A percentile compares a stretch with the other conserved stretches of the same genome.
Evolutionary conservation across 2,113 vertebrate species (phyloP).

Genomic region (Chunga burmeisteri): DNA sequence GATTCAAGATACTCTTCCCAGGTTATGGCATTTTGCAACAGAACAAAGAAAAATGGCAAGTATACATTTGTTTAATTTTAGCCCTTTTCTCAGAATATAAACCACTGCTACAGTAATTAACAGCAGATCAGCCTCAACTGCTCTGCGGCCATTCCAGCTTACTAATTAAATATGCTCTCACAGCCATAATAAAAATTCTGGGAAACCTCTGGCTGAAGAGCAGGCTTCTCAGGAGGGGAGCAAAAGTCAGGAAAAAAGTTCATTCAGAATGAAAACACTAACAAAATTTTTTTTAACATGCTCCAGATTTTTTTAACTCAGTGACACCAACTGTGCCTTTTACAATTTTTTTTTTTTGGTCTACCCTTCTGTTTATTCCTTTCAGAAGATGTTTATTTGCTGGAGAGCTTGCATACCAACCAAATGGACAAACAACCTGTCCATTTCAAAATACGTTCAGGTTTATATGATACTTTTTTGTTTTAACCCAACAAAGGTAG

Average conservation of each 20-base stretch:
- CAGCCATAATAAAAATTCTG: conserved; percentile 62
- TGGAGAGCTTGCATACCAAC: background rate
- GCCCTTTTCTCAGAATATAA: conserved; percentile 57
- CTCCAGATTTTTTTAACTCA: conserved; percentile 15
- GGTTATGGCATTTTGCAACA: background rate
- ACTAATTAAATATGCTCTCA: conserved; percentile 67
- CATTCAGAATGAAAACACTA: conserved; percentile 50
- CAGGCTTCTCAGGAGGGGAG: conserved; percentile 4
- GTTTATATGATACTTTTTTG: background rate
- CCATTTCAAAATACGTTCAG: background rate
- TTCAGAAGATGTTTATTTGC: background rate
- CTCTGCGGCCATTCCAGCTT: conserved; percentile 33
- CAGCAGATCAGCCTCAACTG: conserved; percentile 28
- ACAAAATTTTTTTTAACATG: background rate
- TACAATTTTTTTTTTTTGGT: background rate
- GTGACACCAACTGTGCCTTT: background rate
- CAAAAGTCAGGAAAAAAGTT: conserved; percentile 24
- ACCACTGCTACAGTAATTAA: conserved; percentile 60
- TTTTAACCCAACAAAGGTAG: background rate
- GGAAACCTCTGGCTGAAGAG: conserved; percentile 59
- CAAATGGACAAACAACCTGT: background rate
- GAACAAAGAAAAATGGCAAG: conserved; percentile 29
- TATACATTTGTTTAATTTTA: conserved; percentile 47
- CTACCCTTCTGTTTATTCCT: background rate
- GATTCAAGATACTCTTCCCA: background rate